phyloP scores from a whole-genome alignment of 2,888 invertebrate species.

The Lissocephala sabroskyi region DNA sequence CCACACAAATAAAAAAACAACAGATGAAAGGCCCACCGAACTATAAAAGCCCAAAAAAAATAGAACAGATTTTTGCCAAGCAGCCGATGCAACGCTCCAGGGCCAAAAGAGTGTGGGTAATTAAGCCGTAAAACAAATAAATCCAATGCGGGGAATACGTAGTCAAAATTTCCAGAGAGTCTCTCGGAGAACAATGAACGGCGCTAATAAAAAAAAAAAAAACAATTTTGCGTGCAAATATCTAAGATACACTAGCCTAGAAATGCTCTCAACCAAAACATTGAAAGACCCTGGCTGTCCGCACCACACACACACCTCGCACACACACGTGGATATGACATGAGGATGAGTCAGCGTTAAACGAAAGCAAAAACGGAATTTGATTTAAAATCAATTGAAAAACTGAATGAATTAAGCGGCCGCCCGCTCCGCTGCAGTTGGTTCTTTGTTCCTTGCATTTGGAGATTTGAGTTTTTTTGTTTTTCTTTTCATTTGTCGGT shows the following conservation, averaged over 20 bases:
- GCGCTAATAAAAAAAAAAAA: slow-evolving; percentile 44
- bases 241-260: slow-evolving; percentile 71
- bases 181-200: slow-evolving; percentile 38
- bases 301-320: background rate
- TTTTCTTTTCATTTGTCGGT: no score
- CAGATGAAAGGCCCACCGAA: slow-evolving; percentile 18
- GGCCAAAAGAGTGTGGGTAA: no score
- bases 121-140: slow-evolving; percentile 14
- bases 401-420: slow-evolving; percentile 10
- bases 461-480: no score
- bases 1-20: slow-evolving; percentile 11
- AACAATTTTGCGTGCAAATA: slow-evolving; percentile 70
- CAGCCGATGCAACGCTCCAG: no score
- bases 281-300: slow-evolving; percentile 66
- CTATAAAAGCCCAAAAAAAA: slow-evolving; percentile 19
- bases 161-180: slow-evolving; percentile 51
- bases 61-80: slow-evolving; percentile 37
- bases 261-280: slow-evolving; percentile 69
- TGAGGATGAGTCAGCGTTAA: slow-evolving; percentile 49
- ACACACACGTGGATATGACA: background rate
- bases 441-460: no score
- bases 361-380: slow-evolving; percentile 28
- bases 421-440: no score
- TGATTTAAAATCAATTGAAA: slow-evolving; percentile 25
- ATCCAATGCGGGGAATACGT: no score